Percentiles rank a stretch among this genome's conserved stretches.
Evolutionary conservation across 2,888 invertebrate genomes (phyloP).

Genomic region (Drosophila limbata): DNA sequence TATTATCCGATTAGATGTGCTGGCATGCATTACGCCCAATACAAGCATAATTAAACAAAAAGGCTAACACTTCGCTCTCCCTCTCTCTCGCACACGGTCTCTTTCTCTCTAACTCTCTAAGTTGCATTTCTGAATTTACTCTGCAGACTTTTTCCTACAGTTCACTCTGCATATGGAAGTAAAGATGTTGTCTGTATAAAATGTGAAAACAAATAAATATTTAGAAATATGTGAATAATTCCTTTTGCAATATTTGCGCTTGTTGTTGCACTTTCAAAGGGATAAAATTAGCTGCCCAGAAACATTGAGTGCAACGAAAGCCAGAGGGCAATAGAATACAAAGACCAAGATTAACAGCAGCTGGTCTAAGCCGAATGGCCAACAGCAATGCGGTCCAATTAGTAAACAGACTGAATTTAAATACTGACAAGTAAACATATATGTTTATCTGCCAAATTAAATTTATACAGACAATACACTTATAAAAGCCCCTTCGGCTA

Average conservation of each 20-base stretch:
- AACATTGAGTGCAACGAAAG: not conserved
- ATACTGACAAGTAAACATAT: not conserved
- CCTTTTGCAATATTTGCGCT: not conserved
- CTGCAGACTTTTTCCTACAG: not conserved
- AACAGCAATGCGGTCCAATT: constrained; percentile 16
- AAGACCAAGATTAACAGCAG: constrained; percentile 10
- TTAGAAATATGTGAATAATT: not conserved
- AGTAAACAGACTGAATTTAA: constrained; percentile 14
- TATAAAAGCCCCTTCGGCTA: constrained; percentile 3
- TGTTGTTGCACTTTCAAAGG: not conserved
- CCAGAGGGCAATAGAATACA: not conserved
- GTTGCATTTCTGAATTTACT: too few species aligned
- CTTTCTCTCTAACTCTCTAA: too few species aligned
- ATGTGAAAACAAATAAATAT: not conserved
- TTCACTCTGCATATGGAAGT: not conserved
- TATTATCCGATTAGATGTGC: constrained; percentile 16
- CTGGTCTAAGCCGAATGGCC: constrained; percentile 8
- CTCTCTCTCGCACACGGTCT: not conserved
- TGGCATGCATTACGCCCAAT: constrained; percentile 1
- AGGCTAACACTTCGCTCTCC: not conserved
- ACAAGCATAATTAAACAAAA: constrained; percentile 12
- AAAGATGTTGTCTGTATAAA: not conserved
- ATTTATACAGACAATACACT: not conserved
- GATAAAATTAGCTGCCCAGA: not conserved
- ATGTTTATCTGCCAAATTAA: not conserved